A percentile compares a stretch with the other conserved stretches of the same genome.
phyloP scores from a whole-genome alignment of 2,113 vertebrate genomes.

The Xenus cinereus region DNA sequence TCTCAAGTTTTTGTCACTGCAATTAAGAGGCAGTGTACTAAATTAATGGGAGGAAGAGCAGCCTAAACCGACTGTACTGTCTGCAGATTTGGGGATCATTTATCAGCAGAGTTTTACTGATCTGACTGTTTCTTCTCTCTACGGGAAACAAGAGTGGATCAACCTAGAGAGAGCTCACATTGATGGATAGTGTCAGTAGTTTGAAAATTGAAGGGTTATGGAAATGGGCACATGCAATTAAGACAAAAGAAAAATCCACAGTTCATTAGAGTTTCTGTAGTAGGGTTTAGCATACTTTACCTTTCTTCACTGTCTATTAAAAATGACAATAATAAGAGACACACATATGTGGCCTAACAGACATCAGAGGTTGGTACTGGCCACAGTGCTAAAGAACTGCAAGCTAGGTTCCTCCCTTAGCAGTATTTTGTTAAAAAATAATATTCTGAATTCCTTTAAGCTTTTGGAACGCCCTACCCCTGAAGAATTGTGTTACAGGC shows the following conservation, averaged over 20 bases:
- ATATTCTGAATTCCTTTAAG: conserved; percentile 23
- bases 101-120: background rate
- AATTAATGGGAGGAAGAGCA: background rate
- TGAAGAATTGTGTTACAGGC: background rate
- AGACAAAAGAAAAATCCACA: background rate
- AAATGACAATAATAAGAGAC: background rate
- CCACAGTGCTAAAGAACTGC: background rate
- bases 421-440: conserved; percentile 47
- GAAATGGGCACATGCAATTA: background rate
- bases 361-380: background rate
- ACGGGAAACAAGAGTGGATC: background rate
- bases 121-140: background rate
- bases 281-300: background rate
- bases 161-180: background rate
- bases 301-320: background rate
- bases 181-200: background rate
- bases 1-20: background rate
- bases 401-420: background rate
- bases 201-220: background rate
- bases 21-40: background rate
- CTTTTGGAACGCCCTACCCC: conserved; percentile 14
- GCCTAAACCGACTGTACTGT: background rate
- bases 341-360: background rate
- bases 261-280: background rate
- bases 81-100: background rate